These are phyloP conservation scores for Sinotaia quadrata DNA, from an alignment of 2,888 invertebrate species.

Conservation along the genomic window DNA sequence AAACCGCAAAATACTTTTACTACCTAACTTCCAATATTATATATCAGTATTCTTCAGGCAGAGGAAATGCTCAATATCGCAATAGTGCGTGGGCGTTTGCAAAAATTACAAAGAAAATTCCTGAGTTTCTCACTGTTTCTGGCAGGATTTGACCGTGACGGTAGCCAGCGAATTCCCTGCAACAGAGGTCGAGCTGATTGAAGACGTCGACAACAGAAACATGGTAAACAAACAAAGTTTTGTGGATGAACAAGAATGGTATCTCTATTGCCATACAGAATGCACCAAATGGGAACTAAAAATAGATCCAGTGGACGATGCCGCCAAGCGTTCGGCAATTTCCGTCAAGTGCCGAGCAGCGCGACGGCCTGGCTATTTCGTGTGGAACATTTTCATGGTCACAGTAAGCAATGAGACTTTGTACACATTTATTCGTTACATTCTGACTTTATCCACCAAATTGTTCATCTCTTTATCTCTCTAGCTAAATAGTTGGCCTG, in stretches of 20 bases:
- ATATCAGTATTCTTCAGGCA: no score
- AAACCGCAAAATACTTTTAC: no score
- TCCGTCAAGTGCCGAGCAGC: constrained; percentile 70
- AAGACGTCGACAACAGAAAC: constrained; percentile 52
- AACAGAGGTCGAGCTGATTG: constrained; percentile 48
- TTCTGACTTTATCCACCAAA: no score
- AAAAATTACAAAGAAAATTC: constrained; percentile 46
- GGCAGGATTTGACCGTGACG: constrained; percentile 36
- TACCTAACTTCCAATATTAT: no score
- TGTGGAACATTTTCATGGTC: constrained; percentile 72
- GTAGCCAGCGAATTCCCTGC: constrained; percentile 38
- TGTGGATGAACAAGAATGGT: constrained; percentile 69
- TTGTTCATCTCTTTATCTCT: no score
- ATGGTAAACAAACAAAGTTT: constrained; percentile 62
- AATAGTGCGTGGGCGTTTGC: constrained; percentile 70
- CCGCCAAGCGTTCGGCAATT: constrained; percentile 65
- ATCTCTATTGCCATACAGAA: constrained; percentile 62
- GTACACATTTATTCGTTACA: no score
- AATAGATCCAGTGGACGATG: constrained; percentile 68
- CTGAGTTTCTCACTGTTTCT: constrained; percentile 54
- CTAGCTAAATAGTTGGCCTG: no score
- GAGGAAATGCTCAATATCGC: constrained; percentile 68
- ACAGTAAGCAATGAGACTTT: no score
- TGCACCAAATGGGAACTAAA: constrained; percentile 65
- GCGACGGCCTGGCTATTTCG: constrained; percentile 69